phyloP scores from a whole-genome alignment of 2,888 invertebrate species.

The Lepidochitona cinerea region DNA sequence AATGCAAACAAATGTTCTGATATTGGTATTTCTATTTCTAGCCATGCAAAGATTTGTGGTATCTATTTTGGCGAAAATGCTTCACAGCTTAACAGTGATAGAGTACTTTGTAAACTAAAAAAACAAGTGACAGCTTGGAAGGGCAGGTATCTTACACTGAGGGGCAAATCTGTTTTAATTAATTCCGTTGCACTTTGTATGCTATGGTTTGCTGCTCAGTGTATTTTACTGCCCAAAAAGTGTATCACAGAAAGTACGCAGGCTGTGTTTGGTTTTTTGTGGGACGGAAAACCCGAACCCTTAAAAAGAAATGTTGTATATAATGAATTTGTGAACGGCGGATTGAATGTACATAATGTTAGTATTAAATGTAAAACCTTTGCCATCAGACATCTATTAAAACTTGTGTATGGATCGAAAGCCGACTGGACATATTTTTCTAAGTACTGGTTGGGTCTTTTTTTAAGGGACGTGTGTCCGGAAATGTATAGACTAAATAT shows the following conservation, averaged over 20 bases:
- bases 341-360: neutral
- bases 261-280: too few species aligned
- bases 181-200: neutral
- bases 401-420: neutral
- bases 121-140: neutral
- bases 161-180: neutral
- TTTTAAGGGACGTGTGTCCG: neutral
- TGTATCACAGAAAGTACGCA: neutral
- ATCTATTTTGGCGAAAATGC: neutral
- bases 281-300: neutral
- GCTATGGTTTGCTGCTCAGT: neutral
- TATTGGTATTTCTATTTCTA: neutral
- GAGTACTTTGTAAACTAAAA: neutral
- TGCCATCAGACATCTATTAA: neutral
- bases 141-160: neutral
- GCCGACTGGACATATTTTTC: neutral
- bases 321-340: neutral
- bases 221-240: neutral
- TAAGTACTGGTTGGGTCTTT: neutral
- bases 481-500: neutral
- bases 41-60: neutral
- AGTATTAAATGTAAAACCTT: neutral
- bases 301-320: neutral
- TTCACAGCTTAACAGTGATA: neutral
- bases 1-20: neutral